Evolutionary conservation across 2,113 vertebrate species (phyloP).

Genomic region (human (Homo sapiens)): DNA sequence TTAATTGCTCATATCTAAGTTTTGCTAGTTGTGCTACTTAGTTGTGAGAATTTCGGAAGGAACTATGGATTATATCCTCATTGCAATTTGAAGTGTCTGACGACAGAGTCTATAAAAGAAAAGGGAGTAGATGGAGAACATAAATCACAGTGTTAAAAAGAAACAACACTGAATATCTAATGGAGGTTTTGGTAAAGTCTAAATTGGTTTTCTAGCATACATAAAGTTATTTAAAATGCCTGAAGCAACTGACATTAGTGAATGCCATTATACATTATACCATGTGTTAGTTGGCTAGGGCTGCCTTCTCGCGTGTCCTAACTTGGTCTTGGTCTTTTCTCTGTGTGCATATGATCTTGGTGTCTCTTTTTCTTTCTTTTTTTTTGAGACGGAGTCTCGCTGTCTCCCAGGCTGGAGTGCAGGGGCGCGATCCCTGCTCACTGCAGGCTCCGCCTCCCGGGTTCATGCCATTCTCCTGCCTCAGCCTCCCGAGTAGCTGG

Average conservation of each 20-base stretch:
- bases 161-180: background rate
- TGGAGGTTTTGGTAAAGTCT: background rate
- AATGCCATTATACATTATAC: background rate
- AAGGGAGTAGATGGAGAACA: background rate
- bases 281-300: background rate
- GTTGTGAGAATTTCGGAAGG: background rate
- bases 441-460: no score
- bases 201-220: background rate
- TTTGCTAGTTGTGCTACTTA: background rate
- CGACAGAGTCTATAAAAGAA: background rate
- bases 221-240: background rate
- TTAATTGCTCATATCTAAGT: background rate
- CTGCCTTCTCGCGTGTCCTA: background rate
- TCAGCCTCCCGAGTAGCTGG: no score
- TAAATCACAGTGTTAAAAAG: background rate
- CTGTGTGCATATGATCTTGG: background rate
- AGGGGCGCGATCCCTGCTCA: no score
- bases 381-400: no score
- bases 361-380: background rate
- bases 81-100: background rate
- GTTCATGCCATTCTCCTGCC: no score
- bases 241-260: background rate
- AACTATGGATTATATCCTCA: background rate
- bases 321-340: background rate
- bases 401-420: no score